Percentiles rank a stretch among this genome's conserved stretches.
Evolutionary conservation across 2,797 vertebrate genomes (phyloP).

Genomic region (Limnodromus scolopaceus): DNA sequence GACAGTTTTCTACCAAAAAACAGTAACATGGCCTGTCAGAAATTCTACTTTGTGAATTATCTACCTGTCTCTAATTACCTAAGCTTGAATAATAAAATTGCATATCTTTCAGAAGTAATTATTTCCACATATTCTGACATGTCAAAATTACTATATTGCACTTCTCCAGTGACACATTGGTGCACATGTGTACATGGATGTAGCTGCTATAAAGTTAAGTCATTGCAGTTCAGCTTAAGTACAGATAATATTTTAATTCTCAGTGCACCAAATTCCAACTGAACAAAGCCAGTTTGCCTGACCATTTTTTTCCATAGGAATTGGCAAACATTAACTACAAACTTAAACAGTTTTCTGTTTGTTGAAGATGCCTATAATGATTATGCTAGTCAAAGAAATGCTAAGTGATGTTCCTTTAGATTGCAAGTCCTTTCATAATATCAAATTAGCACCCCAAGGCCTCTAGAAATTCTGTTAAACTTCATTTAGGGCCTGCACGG

Average conservation of each 20-base stretch:
- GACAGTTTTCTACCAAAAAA: neutral
- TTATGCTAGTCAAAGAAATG: neutral
- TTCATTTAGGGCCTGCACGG: neutral
- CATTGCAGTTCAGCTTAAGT: neutral
- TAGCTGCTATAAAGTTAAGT: neutral
- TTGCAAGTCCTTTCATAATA: neutral
- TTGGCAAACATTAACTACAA: constrained; percentile 1
- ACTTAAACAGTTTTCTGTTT: neutral
- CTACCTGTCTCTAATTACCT: neutral
- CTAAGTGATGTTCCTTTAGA: neutral
- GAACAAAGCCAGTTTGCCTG: neutral
- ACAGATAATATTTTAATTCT: neutral
- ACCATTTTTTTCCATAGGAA: neutral
- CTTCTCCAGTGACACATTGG: neutral
- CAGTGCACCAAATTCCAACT: neutral
- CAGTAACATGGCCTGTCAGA: neutral
- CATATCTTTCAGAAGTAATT: neutral
- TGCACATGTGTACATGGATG: neutral
- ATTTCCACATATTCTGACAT: neutral
- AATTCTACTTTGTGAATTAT: neutral
- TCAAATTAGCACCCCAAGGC: neutral
- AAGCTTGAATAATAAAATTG: neutral
- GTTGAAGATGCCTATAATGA: neutral
- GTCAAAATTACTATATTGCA: neutral
- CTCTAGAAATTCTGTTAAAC: neutral